Evolutionary conservation across 1,140 invertebrate genomes (phyloP).

Genomic region (Neodiprion virginianus): DNA sequence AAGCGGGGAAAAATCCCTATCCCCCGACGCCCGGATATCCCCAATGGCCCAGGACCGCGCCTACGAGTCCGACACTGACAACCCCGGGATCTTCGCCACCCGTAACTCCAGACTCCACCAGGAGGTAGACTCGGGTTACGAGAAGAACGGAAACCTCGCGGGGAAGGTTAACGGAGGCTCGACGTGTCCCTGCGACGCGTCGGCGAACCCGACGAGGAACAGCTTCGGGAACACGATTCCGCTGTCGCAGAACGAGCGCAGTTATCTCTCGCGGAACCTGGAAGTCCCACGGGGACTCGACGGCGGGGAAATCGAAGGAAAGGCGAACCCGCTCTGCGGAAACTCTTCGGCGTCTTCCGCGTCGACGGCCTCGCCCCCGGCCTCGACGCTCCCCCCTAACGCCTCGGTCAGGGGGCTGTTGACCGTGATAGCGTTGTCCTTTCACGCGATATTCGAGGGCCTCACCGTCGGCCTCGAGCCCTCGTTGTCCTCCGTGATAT

Average conservation of each 20-base stretch:
- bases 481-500: slow-evolving; percentile 68
- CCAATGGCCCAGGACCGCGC: background rate
- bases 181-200: background rate
- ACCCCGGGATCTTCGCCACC: background rate
- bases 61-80: background rate
- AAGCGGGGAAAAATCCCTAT: background rate
- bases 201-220: background rate
- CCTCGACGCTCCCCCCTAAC: slow-evolving; percentile 29
- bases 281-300: background rate
- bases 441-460: slow-evolving; percentile 85
- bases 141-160: background rate
- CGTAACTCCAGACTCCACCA: background rate
- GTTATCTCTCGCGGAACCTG: background rate
- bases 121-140: background rate
- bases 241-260: background rate
- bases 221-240: slow-evolving; percentile 4
- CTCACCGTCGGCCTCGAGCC: slow-evolving; percentile 80
- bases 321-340: slow-evolving; percentile 14
- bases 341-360: slow-evolving; percentile 11
- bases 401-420: slow-evolving; percentile 68
- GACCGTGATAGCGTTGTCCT: slow-evolving; percentile 77
- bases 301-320: background rate
- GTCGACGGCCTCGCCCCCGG: slow-evolving; percentile 5
- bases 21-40: background rate
- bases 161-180: too few species aligned